These are phyloP conservation scores for Sardinella longiceps DNA, from an alignment of 2,797 vertebrate genomes.

Conservation along the genomic window DNA sequence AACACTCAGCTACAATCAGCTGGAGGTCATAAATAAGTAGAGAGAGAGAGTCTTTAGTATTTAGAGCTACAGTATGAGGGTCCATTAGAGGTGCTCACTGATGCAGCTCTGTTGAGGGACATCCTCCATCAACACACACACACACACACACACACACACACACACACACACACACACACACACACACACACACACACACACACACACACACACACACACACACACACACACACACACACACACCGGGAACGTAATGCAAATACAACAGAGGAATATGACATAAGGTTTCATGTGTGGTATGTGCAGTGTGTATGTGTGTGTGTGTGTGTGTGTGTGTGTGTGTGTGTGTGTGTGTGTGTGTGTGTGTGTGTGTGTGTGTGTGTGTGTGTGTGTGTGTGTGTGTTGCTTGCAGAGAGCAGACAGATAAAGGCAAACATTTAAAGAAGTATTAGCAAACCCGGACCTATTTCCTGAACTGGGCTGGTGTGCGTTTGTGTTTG, in stretches of 20 bases:
- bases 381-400: slow-evolving; percentile 28
- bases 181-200: neutral
- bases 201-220: neutral
- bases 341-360: slow-evolving; percentile 9
- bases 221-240: neutral
- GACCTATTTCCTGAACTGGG: neutral
- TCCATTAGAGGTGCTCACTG: neutral
- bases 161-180: neutral
- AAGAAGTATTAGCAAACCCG: neutral
- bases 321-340: neutral
- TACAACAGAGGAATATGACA: neutral
- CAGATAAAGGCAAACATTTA: slow-evolving; percentile 29
- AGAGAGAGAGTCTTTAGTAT: too few species aligned
- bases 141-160: neutral
- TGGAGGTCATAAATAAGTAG: neutral
- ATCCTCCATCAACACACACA: neutral
- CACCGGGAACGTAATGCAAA: neutral
- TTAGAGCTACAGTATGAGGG: neutral
- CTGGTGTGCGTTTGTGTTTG: neutral
- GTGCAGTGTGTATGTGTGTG: neutral
- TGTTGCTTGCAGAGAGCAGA: slow-evolving; percentile 9
- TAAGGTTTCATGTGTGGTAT: too few species aligned
- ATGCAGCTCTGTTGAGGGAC: neutral
- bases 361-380: slow-evolving; percentile 22
- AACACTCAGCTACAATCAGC: neutral